Evolutionary conservation across 2,888 invertebrate genomes (phyloP).

Genomic region (Microctonus hyperodae): DNA sequence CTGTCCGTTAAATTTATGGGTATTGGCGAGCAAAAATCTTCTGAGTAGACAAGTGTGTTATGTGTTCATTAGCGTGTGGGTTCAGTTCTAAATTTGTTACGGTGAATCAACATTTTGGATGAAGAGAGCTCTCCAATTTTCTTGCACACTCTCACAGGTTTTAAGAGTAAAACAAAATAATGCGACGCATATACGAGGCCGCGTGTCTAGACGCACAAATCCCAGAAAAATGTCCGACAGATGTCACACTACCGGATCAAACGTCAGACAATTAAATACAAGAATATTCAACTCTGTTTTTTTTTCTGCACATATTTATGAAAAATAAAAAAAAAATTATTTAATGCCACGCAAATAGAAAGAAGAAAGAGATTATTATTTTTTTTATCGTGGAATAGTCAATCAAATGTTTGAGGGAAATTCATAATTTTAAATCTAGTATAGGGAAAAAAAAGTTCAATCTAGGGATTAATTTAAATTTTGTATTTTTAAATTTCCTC

Average conservation of each 20-base stretch:
- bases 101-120: constrained; percentile 51
- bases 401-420: not conserved
- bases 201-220: constrained; percentile 58
- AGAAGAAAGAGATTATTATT: not conserved
- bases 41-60: constrained; percentile 39
- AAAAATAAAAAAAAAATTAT: not conserved
- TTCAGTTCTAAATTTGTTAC: constrained; percentile 54
- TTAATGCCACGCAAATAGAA: not conserved
- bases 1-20: constrained; percentile 53
- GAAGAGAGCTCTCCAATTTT: constrained; percentile 21
- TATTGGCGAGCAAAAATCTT: constrained; percentile 42
- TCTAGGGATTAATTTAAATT: too few relatives aligned
- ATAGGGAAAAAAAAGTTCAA: too few relatives aligned
- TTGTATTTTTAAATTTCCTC: too few relatives aligned
- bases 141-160: not conserved
- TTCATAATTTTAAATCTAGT: too few relatives aligned
- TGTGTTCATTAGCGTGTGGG: constrained; percentile 51
- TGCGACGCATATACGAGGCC: constrained; percentile 28
- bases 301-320: not conserved
- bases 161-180: constrained; percentile 6
- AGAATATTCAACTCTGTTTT: not conserved
- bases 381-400: not conserved
- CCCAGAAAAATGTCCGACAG: constrained; percentile 40
- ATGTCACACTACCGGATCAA: constrained; percentile 18
- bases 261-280: constrained; percentile 9